Conservation (phyloP, 2,888 invertebrate species). For the Drosophila mimetica region DNA sequence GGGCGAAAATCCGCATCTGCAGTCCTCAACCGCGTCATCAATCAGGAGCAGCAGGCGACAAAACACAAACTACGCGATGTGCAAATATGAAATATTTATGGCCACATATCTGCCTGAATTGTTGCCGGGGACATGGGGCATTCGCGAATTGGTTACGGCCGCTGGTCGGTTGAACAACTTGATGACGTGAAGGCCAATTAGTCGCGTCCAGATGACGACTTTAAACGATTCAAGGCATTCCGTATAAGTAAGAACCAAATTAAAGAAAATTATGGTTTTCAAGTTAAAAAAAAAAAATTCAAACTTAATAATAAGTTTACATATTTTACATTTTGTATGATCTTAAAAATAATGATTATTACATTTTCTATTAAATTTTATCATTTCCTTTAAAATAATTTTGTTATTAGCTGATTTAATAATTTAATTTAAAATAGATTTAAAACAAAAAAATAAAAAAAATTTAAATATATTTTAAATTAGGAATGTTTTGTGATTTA, state of each 20-base stretch:
- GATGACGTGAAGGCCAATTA: slow-evolving; percentile 17
- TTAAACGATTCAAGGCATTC: neutral
- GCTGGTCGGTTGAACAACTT: slow-evolving; percentile 13
- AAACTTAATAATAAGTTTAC: too few relatives aligned
- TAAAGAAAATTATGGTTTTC: too few relatives aligned
- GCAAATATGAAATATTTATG: slow-evolving; percentile 59
- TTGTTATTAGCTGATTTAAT: neutral
- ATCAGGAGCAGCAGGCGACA: slow-evolving; percentile 59
- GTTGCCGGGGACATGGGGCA: slow-evolving; percentile 21
- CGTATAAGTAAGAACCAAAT: too few relatives aligned
- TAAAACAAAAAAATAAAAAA: neutral
- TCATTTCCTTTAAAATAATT: too few relatives aligned
- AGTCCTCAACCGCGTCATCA: slow-evolving; percentile 69
- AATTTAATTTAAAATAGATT: neutral
- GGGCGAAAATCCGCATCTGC: slow-evolving; percentile 36
- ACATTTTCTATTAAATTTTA: too few relatives aligned
- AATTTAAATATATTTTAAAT: too few relatives aligned
- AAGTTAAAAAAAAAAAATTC: too few relatives aligned
- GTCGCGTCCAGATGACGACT: neutral
- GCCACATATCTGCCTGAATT: slow-evolving; percentile 39
- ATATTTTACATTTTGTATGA: too few relatives aligned
- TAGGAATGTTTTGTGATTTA: too few relatives aligned
- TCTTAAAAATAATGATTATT: too few relatives aligned
- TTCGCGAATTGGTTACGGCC: slow-evolving; percentile 29
- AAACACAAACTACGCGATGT: slow-evolving; percentile 61